phyloP scores from a whole-genome alignment of 1,140 invertebrate genomes.

The Orius laevigatus region DNA sequence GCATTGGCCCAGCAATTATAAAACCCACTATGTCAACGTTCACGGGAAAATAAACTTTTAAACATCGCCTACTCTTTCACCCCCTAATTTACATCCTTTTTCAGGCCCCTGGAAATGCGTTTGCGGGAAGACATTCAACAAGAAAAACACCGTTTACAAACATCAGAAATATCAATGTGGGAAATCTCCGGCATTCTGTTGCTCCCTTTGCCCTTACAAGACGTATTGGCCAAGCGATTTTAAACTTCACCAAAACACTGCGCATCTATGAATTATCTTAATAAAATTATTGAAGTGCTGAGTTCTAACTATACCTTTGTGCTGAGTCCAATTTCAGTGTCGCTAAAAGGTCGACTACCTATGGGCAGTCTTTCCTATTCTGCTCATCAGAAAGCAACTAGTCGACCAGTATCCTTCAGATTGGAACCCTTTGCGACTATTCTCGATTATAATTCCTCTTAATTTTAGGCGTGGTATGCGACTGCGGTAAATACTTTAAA shows the following conservation, averaged over 20 bases:
- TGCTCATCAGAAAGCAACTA: not conserved
- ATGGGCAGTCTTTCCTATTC: not conserved
- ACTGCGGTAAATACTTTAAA: constrained; percentile 11
- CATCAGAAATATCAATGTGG: constrained; percentile 11
- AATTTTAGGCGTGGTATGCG: constrained; percentile 5
- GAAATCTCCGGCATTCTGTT: not conserved
- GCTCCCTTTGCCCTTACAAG: constrained; percentile 4
- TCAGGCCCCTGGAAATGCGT: not conserved
- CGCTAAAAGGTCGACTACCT: not conserved
- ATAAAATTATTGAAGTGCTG: not conserved
- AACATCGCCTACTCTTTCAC: not conserved
- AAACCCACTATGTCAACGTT: too few relatives aligned
- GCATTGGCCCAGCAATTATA: too few relatives aligned
- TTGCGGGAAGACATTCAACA: constrained; percentile 9
- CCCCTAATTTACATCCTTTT: not conserved
- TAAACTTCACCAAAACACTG: not conserved
- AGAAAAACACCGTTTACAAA: not conserved
- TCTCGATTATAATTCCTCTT: not conserved
- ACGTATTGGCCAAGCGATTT: not conserved
- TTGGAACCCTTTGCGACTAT: not conserved
- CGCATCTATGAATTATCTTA: not conserved
- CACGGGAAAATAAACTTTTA: too few relatives aligned
- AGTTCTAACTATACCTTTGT: not conserved
- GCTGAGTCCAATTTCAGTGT: not conserved
- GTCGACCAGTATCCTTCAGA: not conserved